Base-by-base conservation (phyloP, 2,888 invertebrate species). In the Heliothis peltigera region DNA sequence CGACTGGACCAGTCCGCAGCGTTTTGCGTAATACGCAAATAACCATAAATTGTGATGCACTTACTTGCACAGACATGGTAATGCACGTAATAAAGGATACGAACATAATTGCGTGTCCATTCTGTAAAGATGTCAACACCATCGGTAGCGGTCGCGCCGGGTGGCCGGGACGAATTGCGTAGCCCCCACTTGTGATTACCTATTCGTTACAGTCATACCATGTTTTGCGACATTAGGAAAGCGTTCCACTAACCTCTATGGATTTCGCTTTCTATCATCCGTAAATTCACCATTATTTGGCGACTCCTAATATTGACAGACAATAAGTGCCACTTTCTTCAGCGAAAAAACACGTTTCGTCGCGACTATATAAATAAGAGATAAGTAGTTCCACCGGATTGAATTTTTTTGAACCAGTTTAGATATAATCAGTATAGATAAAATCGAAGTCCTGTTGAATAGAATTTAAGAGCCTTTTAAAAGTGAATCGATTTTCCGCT, bases 201-300 rank as follows among this genome's bases (percentile, higher is more conserved):
- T 72, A 86, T 91, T 90, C 76, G 91, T 81, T 83, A 86, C 88
- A 86, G 85, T 80, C 74, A 76, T 77, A 80, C 77, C 73, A 65
- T 72, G 73, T 79, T 77, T 82, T 86, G 84, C 84, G 80, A 86
- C 80, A 82, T 81, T 81, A 86, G 76, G 84, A 87, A 86, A 87
- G 80, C 84, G 91, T 84, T 87, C 89, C 81, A 89, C 89, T 91
- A 79, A 90, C 89, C 89, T 85, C 82, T 49, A 77, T 68, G 49
- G 63, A 82, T 86, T 90, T 89, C 88, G 81, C 89, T 92, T 92
- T 91, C 90, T 85, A 86, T 86, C 82, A 81, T 83, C 53, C 32
- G 43, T 49, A 75, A 69, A 75, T 77, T 43, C 56, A 64, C 63
- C 53, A 72, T 67, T 62, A 66, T 75, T 77, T 75, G 28, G 43